Conservation (phyloP, 2,113 vertebrate species). For the Periophthalmus modestus region DNA sequence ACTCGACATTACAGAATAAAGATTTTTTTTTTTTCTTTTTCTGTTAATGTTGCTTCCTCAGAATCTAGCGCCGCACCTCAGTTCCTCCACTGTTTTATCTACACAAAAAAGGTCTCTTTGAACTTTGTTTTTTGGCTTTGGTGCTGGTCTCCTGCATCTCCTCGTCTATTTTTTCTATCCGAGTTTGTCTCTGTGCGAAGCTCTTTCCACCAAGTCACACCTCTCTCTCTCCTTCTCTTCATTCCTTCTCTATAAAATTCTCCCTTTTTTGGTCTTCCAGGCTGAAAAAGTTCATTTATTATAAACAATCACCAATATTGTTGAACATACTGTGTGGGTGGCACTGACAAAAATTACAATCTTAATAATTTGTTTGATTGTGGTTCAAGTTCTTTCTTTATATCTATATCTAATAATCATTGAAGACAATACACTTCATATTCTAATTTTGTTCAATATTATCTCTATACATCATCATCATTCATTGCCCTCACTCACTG, state of each 20-base stretch:
- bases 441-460: no score
- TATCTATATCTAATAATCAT: no score
- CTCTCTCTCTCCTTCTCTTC: not conserved
- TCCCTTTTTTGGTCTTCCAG: no score
- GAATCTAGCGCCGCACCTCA: conserved; percentile 3
- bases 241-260: not conserved
- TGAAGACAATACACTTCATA: no score
- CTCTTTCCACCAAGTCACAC: not conserved
- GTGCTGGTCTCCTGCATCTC: conserved; percentile 7
- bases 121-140: conserved; percentile 38
- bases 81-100: conserved; percentile 20
- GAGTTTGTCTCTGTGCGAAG: conserved; percentile 17
- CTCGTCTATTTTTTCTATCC: not conserved
- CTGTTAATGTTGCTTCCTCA: not conserved
- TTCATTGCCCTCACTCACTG: no score
- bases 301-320: no score
- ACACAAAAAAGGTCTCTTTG: conserved; percentile 11
- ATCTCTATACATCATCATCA: no score
- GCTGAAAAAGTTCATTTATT: no score
- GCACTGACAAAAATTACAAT: no score
- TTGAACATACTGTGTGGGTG: no score
- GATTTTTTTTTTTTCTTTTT: not conserved
- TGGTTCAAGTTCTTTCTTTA: no score
- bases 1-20: not conserved
- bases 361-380: no score